These are phyloP conservation scores for Trimorus sp. DNA, from an alignment of 2,888 invertebrate species.

Conservation along the genomic window DNA sequence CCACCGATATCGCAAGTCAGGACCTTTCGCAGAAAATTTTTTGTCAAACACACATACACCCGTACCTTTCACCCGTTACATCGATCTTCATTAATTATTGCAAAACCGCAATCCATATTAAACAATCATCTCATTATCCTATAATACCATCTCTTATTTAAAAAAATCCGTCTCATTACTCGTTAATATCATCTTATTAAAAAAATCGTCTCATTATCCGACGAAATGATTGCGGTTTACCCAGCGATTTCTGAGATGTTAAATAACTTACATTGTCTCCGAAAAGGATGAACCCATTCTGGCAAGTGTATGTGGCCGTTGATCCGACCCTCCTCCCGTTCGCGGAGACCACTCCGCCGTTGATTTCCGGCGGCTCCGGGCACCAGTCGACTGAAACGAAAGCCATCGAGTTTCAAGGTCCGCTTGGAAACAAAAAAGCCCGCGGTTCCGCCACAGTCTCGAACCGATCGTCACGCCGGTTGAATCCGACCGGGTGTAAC, in stretches of 20 bases:
- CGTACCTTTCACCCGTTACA: conserved; percentile 62
- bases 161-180: too few relatives aligned
- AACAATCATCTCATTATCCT: too few relatives aligned
- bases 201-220: too few relatives aligned
- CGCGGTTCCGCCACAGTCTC: not conserved
- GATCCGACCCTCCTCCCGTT: conserved; percentile 91
- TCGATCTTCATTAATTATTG: conserved; percentile 47
- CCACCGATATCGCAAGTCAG: conserved; percentile 93
- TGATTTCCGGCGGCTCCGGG: conserved; percentile 89
- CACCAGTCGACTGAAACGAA: conserved; percentile 88
- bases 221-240: too few relatives aligned
- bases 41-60: conserved; percentile 21
- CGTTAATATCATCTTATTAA: too few relatives aligned
- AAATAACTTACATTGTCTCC: conserved; percentile 87
- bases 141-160: too few relatives aligned
- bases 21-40: conserved; percentile 82
- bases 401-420: conserved; percentile 13
- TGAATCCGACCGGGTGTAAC: not conserved
- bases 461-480: not conserved
- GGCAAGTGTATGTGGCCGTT: conserved; percentile 90
- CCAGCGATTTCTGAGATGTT: not conserved
- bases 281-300: conserved; percentile 91
- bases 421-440: conserved; percentile 12
- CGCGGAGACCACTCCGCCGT: conserved; percentile 88
- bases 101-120: not conserved